phyloP scores from a whole-genome alignment of 2,888 invertebrate species.

The Drosophila imparisetae region DNA sequence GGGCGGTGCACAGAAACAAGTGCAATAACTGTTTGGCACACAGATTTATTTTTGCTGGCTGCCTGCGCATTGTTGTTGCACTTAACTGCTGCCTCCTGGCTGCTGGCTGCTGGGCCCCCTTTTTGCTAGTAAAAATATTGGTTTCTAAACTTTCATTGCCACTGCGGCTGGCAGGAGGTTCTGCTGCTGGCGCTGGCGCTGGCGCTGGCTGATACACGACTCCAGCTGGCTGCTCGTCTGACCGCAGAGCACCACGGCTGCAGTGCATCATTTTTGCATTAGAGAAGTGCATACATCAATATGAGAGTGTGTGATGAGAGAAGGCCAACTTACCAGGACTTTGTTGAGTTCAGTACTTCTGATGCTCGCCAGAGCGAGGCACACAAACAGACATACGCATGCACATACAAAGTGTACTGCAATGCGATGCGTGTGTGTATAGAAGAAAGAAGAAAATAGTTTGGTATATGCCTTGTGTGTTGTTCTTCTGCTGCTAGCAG shows the following conservation, averaged over 20 bases:
- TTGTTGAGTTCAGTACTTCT: slow-evolving; percentile 11
- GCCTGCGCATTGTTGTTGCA: slow-evolving; percentile 22
- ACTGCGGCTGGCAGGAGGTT: slow-evolving; percentile 56
- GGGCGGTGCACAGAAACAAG: slow-evolving; percentile 68
- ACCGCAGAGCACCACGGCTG: slow-evolving; percentile 60
- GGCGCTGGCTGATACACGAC: slow-evolving; percentile 22
- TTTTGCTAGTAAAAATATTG: slow-evolving; percentile 65
- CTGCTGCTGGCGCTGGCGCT: slow-evolving; percentile 20
- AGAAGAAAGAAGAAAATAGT: slow-evolving; percentile 16
- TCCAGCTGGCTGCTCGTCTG: slow-evolving; percentile 52
- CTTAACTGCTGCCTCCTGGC: slow-evolving; percentile 1
- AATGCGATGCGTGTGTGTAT: not conserved
- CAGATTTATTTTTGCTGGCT: slow-evolving; percentile 72
- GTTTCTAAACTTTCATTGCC: slow-evolving; percentile 75
- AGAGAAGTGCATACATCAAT: slow-evolving; percentile 61
- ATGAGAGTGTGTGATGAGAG: not conserved
- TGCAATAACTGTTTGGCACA: slow-evolving; percentile 82
- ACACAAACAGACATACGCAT: slow-evolving; percentile 8
- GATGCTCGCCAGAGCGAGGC: slow-evolving; percentile 26
- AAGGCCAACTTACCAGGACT: slow-evolving; percentile 41
- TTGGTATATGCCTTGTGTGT: slow-evolving; percentile 14
- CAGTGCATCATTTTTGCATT: slow-evolving; percentile 79
- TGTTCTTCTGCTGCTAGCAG: slow-evolving; percentile 41
- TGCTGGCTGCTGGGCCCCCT: slow-evolving; percentile 9
- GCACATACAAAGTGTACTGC: not conserved